A percentile compares a stretch with the other conserved stretches of the same genome.
Conservation (phyloP, 1,140 invertebrate genomes). For the Drosophila lowei region DNA sequence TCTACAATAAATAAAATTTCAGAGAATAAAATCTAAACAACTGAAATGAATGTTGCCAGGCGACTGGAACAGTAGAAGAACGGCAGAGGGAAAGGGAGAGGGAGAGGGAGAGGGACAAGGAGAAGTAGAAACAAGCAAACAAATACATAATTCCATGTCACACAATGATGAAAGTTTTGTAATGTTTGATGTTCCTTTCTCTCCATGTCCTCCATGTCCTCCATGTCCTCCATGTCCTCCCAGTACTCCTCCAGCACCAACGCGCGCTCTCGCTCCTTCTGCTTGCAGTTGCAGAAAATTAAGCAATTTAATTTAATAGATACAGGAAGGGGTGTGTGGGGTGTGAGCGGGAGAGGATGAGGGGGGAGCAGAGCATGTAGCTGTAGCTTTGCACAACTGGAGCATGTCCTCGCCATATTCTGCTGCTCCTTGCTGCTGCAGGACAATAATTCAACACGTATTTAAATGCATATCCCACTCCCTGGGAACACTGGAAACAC, state of each 20-base stretch:
- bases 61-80: conserved; percentile 27
- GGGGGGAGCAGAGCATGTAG: not conserved
- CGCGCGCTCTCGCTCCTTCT: conserved; percentile 4
- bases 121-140: conserved; percentile 46
- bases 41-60: conserved; percentile 73
- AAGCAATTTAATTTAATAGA: conserved; percentile 81
- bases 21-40: conserved; percentile 77
- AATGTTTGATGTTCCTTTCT: conserved; percentile 63
- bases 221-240: conserved; percentile 19
- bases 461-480: conserved; percentile 69
- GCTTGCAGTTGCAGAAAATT: conserved; percentile 68
- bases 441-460: conserved; percentile 79
- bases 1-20: conserved; percentile 68
- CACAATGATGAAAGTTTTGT: conserved; percentile 80
- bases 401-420: conserved; percentile 59
- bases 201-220: conserved; percentile 7
- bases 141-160: conserved; percentile 74
- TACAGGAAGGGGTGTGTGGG: conserved; percentile 23
- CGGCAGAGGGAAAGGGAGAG: conserved; percentile 7
- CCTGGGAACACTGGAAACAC: conserved; percentile 33
- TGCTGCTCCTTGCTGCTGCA: conserved; percentile 46
- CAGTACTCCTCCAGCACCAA: conserved; percentile 1
- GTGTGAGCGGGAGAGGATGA: too few species aligned
- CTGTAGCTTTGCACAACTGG: conserved; percentile 31
- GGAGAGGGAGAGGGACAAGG: conserved; percentile 14